Conservation (phyloP, 2,113 vertebrate species). For the Emydocephalus ijimae region DNA sequence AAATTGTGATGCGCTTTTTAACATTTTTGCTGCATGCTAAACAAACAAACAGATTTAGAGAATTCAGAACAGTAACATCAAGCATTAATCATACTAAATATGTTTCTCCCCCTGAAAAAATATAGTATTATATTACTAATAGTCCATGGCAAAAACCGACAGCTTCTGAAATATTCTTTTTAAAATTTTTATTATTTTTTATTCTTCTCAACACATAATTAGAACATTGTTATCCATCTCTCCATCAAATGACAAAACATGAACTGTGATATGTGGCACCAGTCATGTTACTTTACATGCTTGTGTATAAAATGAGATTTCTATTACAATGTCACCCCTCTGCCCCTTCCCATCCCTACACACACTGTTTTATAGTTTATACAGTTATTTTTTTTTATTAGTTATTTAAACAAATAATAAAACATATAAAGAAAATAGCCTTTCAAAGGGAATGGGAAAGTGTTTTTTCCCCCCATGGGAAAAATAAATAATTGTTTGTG, state of each 20-base stretch:
- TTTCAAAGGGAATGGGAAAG: not conserved
- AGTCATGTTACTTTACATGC: not conserved
- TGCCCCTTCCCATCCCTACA: not conserved
- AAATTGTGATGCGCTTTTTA: not conserved
- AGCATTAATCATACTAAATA: not conserved
- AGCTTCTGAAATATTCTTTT: not conserved
- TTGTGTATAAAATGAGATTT: not conserved
- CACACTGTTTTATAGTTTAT: not conserved
- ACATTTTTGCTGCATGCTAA: not conserved
- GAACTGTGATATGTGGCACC: not conserved
- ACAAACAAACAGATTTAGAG: not conserved
- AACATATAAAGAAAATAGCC: not conserved
- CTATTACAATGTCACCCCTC: not conserved
- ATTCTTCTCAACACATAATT: not conserved
- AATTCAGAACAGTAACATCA: not conserved
- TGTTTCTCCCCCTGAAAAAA: not conserved
- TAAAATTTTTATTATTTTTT: not conserved
- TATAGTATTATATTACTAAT: not conserved
- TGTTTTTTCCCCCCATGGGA: not conserved
- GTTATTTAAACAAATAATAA: not conserved
- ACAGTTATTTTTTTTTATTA: not conserved
- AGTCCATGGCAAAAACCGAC: not conserved
- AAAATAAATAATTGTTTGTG: not conserved
- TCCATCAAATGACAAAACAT: not conserved
- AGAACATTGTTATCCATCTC: not conserved